These are phyloP conservation scores for Felis chaus DNA, from an alignment of 2,113 vertebrate genomes.

Conservation along the genomic window DNA sequence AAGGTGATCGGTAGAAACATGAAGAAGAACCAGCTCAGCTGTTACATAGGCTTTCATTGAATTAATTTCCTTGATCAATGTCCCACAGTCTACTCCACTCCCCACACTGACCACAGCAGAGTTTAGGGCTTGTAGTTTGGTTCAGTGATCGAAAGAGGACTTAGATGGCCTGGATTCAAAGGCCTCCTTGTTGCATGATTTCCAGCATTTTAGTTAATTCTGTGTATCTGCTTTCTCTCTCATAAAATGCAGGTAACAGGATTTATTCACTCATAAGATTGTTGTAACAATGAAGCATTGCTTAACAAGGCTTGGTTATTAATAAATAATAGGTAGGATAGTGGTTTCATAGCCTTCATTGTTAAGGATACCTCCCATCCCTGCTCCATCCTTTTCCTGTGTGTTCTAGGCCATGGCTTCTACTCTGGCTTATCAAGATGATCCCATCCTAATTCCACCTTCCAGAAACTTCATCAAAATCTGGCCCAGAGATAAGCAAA, in stretches of 20 bases:
- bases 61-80: not conserved
- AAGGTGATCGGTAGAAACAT: not conserved
- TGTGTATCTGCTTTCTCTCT: not conserved
- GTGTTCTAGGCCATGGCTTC: not conserved
- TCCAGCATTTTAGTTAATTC: not conserved
- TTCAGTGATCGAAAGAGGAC: too few species aligned
- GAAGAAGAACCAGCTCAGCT: not conserved
- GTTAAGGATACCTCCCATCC: not conserved
- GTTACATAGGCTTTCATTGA: not conserved
- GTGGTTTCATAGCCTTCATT: not conserved
- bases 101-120: not conserved
- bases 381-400: not conserved
- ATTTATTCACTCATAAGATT: not conserved
- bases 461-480: not conserved
- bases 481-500: not conserved
- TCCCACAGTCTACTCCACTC: not conserved
- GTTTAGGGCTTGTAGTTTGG: not conserved
- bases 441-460: not conserved
- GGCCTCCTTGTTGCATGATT: not conserved
- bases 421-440: not conserved
- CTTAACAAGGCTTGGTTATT: not conserved
- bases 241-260: not conserved
- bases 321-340: not conserved
- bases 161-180: not conserved
- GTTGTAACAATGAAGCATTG: not conserved